Evolutionary conservation across 1,140 invertebrate genomes (phyloP), one percentile per base, ranked within the genome.

Genomic region (Ostrea denselamellosa): DNA sequence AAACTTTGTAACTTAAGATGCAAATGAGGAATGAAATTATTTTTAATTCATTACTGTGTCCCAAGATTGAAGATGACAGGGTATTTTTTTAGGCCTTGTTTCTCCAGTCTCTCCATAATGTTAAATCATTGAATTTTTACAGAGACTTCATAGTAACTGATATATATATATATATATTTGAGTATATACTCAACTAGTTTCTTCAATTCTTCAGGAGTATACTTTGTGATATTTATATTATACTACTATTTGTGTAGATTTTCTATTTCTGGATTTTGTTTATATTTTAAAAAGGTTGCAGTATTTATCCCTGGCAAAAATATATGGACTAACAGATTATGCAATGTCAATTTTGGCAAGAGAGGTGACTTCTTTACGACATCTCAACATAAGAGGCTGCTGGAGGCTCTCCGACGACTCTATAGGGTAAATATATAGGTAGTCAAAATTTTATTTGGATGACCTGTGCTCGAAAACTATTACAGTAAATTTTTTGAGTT

Each of bases 341-440:
- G 91, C 93, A 0, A 89, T 95, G 52, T 83, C 58, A 17, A 86
- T 89, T 10, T 86, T 95, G 58, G 93, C 93, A 51, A 89, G 90
- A 44, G 86, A 87, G 85, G 92, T 91, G 87, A 89, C 85, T 22
- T 54, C 89, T 4, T 86, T 95, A 56, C 87, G 91, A 53, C 93
- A 93, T 90, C 89, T 95, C 0, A 93, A 94, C 88, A 86, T 95
- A 1, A 85, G 92, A 83, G 94, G 93, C 2, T 95, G 95, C 85
- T 95, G 94, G 94, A 90, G 94, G 81, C 90, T 95, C 10, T 94
- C 94, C 10, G 93, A 95, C 89, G 91, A 93, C 83, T 92, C 94
- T 53, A 92, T 95, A 7, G 93, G 91, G 94, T 94, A 91, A 90
- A 88, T 85, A 34, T 51, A 2, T 17, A 9, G 14, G 17, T n/a